These are phyloP conservation scores for Aythya fuligula DNA, from an alignment of 2,797 vertebrate species.

Conservation along the genomic window DNA sequence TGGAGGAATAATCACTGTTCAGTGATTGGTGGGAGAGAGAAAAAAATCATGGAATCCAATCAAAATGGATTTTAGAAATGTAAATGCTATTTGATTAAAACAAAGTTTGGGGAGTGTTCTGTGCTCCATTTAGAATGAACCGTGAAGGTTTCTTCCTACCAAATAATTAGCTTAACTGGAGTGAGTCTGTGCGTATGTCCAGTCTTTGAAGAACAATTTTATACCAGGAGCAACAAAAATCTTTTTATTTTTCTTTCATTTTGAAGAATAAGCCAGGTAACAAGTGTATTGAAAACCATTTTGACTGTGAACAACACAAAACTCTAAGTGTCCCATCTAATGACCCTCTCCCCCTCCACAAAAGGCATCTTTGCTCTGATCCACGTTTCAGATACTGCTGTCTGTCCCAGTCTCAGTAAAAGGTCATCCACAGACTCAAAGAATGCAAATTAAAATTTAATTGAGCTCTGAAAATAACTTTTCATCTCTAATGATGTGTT, in stretches of 20 bases:
- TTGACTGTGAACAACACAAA: neutral
- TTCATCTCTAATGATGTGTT: neutral
- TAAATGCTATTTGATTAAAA: neutral
- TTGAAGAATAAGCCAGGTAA: neutral
- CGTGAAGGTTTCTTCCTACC: neutral
- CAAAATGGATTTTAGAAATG: neutral
- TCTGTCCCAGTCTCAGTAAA: neutral
- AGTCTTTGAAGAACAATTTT: neutral
- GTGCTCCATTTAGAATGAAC: neutral
- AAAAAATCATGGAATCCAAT: neutral
- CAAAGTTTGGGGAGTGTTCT: neutral
- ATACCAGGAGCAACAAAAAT: neutral
- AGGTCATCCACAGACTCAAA: neutral
- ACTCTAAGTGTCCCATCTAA: neutral
- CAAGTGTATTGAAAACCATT: neutral
- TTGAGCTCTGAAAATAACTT: neutral
- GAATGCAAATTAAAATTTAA: neutral
- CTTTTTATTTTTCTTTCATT: neutral
- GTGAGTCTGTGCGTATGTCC: neutral
- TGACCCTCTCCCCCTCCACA: rapidly evolving
- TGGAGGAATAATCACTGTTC: rapidly evolving
- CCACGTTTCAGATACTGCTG: rapidly evolving
- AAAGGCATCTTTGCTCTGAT: neutral
- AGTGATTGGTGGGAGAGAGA: neutral
- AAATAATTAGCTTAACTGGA: neutral